Conservation (phyloP, 2,113 vertebrate species). For the Benthochromis sp. region DNA sequence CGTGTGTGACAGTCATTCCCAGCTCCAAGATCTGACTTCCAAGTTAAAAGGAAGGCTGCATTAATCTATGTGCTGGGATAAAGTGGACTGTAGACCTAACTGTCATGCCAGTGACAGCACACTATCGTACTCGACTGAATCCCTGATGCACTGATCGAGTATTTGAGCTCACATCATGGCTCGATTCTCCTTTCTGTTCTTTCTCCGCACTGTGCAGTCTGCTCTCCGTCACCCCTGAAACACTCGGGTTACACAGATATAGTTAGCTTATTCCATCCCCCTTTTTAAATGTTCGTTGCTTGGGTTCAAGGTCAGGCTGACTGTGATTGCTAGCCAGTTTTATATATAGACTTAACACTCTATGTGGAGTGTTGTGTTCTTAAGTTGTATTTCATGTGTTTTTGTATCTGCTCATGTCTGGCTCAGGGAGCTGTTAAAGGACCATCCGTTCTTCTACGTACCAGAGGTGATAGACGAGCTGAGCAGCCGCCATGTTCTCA, state of each 20-base stretch:
- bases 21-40: neutral
- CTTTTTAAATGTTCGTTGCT: neutral
- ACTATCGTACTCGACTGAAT: fast-evolving
- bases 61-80: neutral
- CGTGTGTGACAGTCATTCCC: neutral
- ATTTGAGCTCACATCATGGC: fast-evolving
- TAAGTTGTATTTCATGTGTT: neutral
- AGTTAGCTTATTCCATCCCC: neutral
- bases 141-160: neutral
- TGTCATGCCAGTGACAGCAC: neutral
- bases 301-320: neutral
- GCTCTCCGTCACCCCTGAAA: neutral
- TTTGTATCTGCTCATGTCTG: neutral
- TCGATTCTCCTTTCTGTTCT: neutral
- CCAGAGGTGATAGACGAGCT: conserved; percentile 88
- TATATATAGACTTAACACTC: neutral
- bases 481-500: conserved; percentile 82
- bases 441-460: conserved; percentile 90
- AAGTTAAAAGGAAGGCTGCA: neutral
- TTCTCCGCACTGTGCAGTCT: fast-evolving
- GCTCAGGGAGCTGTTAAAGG: conserved; percentile 85
- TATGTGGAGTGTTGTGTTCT: neutral
- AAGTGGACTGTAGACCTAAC: fast-evolving
- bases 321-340: neutral
- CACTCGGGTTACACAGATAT: neutral